These are phyloP conservation scores for Ericerus pela DNA, from an alignment of 1,140 invertebrate species.

Conservation along the genomic window DNA sequence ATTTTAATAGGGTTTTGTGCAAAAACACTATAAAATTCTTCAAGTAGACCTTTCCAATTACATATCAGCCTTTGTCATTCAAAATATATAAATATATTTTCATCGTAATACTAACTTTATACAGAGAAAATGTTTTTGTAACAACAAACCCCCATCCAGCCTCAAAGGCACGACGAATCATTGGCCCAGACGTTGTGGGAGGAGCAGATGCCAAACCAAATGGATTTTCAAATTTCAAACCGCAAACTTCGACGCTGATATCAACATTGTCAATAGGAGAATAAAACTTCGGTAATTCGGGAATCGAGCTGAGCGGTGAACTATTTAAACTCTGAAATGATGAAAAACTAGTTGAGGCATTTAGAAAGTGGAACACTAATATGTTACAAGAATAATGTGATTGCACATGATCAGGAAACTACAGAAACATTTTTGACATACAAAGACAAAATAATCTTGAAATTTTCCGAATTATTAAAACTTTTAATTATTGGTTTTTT, in stretches of 20 bases:
- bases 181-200: slow-evolving; percentile 81
- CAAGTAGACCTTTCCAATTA: no score
- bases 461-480: no score
- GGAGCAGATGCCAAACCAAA: slow-evolving; percentile 95
- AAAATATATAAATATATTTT: no score
- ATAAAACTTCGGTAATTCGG: slow-evolving; percentile 77
- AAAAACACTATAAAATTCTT: no score
- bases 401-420: no score
- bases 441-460: no score
- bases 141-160: slow-evolving; percentile 93
- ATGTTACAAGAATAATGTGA: no score
- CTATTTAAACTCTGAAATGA: background rate
- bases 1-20: no score
- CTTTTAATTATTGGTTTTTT: no score
- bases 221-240: slow-evolving; percentile 87
- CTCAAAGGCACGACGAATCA: slow-evolving; percentile 89
- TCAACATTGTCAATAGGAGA: slow-evolving; percentile 89
- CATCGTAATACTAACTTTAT: slow-evolving; percentile 73
- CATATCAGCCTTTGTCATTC: no score
- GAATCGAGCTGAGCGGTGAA: slow-evolving; percentile 33
- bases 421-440: no score
- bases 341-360: background rate
- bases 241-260: slow-evolving; percentile 79
- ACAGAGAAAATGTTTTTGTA: slow-evolving; percentile 88
- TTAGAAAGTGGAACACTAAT: no score